These are phyloP conservation scores for Erebia ligea DNA, from an alignment of 2,888 invertebrate species.

Conservation along the genomic window DNA sequence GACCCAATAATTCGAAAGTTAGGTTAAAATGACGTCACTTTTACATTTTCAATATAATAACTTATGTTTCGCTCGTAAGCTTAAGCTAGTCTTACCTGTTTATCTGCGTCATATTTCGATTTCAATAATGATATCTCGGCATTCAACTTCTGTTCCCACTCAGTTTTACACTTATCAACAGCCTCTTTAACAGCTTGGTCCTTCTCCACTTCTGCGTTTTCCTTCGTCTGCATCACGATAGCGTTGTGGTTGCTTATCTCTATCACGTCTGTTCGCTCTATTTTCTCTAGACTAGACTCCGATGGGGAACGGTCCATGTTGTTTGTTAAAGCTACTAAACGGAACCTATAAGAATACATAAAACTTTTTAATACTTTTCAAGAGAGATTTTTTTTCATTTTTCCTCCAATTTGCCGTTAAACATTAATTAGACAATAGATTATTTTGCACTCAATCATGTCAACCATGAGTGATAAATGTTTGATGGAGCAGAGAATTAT, in stretches of 20 bases:
- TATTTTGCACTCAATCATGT: too few relatives aligned
- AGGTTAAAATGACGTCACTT: too few relatives aligned
- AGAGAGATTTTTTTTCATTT: too few relatives aligned
- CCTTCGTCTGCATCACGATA: slow-evolving; percentile 86
- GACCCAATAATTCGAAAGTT: too few relatives aligned
- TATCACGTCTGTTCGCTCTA: slow-evolving; percentile 86
- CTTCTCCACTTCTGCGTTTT: slow-evolving; percentile 85
- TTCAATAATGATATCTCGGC: slow-evolving; percentile 61
- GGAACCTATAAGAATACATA: slow-evolving; percentile 77
- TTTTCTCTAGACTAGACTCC: slow-evolving; percentile 90
- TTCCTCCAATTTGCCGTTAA: too few relatives aligned
- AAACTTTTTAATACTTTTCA: background rate
- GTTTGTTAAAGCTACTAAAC: slow-evolving; percentile 87
- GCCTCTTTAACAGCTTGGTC: slow-evolving; percentile 80
- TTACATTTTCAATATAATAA: too few relatives aligned
- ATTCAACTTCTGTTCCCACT: slow-evolving; percentile 80
- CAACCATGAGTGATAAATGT: too few relatives aligned
- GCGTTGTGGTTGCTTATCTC: slow-evolving; percentile 86
- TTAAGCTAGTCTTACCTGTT: slow-evolving; percentile 61
- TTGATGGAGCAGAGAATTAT: too few relatives aligned
- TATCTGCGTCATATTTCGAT: slow-evolving; percentile 78
- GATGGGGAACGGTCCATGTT: slow-evolving; percentile 90
- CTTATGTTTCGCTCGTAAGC: too few relatives aligned
- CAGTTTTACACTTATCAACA: slow-evolving; percentile 82
- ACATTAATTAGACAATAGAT: too few relatives aligned